Evolutionary conservation across 2,113 vertebrate genomes (phyloP), one percentile per base, ranked within the genome.

Genomic region (Gallinago undulata): DNA sequence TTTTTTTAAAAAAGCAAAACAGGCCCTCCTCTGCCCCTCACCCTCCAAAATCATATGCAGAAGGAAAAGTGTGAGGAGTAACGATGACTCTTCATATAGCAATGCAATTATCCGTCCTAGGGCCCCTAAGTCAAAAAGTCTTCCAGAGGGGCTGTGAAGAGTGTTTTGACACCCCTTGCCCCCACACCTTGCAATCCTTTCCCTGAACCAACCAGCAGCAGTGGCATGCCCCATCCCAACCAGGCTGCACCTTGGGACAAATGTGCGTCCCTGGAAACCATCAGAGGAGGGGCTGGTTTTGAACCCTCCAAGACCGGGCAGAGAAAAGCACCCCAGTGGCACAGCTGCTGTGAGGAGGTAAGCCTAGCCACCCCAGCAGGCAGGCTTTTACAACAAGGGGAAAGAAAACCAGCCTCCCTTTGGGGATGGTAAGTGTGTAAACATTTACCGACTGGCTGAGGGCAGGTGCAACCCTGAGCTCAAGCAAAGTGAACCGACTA

Each of bases 201-300:
- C 21, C 30, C 41, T 33, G 39, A 7, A 66, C 45, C 35, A 55
- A 6, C 30, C 18, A 11, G 27, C 11, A 47, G 13, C 28, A 68
- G 17, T 0, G 18, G 5, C 0, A 1, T 5, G 10, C 6, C 11
- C n/a, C 8, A 1, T 31, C 30, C 37, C 51, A 76, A 21, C 22
- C 35, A 51, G n/a, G n/a, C 14, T 24, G 11, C 19, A 18, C 16
- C 11, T 27, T 33, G 39, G 7, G 37, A 13, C 33, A 37, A 47
- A 16, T 35, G 21, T 5, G 5, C 28, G n/a, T 37, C 43, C 5
- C 48, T 33, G 16, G 31, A 39, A n/a, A 16, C 15, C 18, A 14
- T 25, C 23, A 19, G 27, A 76, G 23, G 51, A 37, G 5, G 11
- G 18, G 25, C 23, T 45, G 16, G 16, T 24, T 78, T 68, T 33